A percentile compares a stretch with the other conserved stretches of the same genome.
Evolutionary conservation across 2,797 vertebrate species (phyloP).

Genomic region (Oophaga sylvatica): DNA sequence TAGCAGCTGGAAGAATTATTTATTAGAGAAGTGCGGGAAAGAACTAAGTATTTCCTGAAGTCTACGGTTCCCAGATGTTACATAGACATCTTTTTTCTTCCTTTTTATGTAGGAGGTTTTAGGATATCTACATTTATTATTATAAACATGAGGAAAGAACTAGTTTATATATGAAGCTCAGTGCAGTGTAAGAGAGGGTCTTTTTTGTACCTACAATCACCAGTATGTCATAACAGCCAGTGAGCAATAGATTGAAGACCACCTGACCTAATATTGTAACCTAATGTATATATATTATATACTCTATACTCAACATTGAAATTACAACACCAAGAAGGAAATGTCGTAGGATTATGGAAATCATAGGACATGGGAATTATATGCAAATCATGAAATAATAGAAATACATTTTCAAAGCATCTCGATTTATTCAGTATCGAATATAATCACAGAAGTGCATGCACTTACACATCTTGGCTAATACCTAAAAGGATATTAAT

Average conservation of each 20-base stretch:
- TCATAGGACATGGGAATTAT: no score
- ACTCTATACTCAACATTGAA: no score
- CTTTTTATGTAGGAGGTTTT: neutral
- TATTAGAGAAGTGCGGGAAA: conserved; percentile 9
- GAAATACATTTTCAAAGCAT: no score
- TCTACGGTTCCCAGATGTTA: neutral
- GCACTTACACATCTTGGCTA: no score
- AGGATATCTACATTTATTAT: neutral
- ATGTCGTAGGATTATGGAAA: no score
- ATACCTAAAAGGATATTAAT: no score
- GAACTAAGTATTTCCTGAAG: neutral
- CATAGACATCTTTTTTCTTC: neutral
- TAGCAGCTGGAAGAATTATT: conserved; percentile 10
- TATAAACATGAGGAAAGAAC: neutral
- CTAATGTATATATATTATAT: no score
- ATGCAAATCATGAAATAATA: no score
- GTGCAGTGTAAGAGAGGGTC: neutral
- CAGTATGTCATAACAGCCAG: neutral
- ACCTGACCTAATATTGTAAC: no score
- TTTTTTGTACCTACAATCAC: neutral
- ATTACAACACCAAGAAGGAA: no score
- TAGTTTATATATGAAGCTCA: neutral
- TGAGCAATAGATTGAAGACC: neutral
- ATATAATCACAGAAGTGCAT: no score
- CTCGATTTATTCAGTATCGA: no score